These are phyloP conservation scores for Drosophila percnosoma DNA, from an alignment of 2,888 invertebrate genomes.

Conservation along the genomic window DNA sequence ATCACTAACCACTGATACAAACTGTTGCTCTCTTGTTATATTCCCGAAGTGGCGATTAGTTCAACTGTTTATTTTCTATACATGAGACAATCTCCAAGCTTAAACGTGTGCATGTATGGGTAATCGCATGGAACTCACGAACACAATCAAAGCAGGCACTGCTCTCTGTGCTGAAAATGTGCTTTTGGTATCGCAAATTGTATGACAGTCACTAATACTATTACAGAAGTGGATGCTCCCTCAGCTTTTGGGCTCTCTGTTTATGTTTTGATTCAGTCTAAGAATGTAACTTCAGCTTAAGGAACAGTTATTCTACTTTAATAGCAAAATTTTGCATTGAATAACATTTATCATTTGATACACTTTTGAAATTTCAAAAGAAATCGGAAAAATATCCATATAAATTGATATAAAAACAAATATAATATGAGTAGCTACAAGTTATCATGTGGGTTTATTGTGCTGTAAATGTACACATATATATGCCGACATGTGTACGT, in stretches of 20 bases:
- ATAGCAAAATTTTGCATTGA: neutral
- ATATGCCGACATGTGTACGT: neutral
- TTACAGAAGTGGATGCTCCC: slow-evolving; percentile 9
- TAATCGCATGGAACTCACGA: slow-evolving; percentile 18
- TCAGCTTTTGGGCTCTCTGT: slow-evolving; percentile 48
- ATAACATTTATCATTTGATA: neutral
- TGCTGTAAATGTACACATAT: neutral
- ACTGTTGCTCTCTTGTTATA: slow-evolving; percentile 23
- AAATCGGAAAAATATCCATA: neutral
- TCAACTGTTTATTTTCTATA: neutral
- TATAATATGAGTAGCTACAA: neutral
- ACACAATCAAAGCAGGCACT: slow-evolving; percentile 29
- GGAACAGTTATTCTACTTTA: slow-evolving; percentile 12
- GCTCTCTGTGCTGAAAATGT: slow-evolving; percentile 47
- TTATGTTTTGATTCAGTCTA: slow-evolving; percentile 43
- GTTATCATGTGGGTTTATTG: neutral
- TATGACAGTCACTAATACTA: slow-evolving; percentile 35
- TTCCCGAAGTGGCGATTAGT: neutral
- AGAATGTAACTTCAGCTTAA: slow-evolving; percentile 4
- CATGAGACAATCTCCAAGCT: neutral
- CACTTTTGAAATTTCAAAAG: slow-evolving; percentile 14
- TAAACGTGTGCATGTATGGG: slow-evolving; percentile 15
- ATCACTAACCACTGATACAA: slow-evolving; percentile 32
- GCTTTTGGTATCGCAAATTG: slow-evolving; percentile 11
- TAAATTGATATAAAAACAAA: neutral